phyloP scores from a whole-genome alignment of 53 echinoderm and acorn worm genomes.

The Holothuria scabra region DNA sequence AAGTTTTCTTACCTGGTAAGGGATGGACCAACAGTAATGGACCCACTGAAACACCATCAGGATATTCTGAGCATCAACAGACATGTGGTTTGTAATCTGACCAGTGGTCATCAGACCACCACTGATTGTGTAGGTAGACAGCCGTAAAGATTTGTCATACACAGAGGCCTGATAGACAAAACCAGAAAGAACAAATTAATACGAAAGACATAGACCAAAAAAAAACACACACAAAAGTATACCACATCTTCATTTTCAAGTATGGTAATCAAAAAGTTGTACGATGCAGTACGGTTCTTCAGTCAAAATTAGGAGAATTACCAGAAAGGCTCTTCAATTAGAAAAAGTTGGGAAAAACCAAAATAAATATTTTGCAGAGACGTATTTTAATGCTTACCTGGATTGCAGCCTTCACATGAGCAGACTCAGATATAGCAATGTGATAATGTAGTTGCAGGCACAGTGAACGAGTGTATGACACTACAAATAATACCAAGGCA shows the following conservation, averaged over 20 bases:
- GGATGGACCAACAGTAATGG: constrained; percentile 57
- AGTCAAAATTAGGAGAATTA: background rate
- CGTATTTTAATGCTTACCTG: constrained; percentile 62
- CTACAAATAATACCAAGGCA: constrained; percentile 65
- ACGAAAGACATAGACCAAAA: no score
- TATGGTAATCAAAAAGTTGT: no score
- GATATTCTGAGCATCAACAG: constrained; percentile 73
- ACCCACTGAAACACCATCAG: constrained; percentile 63
- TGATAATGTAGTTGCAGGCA: constrained; percentile 75
- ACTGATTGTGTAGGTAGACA: constrained; percentile 71
- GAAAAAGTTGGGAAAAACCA: background rate
- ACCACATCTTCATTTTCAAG: no score
- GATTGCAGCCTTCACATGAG: constrained; percentile 71
- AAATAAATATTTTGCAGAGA: background rate
- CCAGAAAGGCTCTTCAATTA: background rate
- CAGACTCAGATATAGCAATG: constrained; percentile 71
- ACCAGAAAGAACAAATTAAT: background rate
- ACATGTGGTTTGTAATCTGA: constrained; percentile 91
- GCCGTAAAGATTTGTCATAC: constrained; percentile 68
- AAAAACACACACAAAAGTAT: background rate
- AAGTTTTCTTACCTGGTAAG: constrained; percentile 65
- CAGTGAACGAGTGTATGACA: constrained; percentile 60
- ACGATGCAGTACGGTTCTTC: no score
- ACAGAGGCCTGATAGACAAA: constrained; percentile 19
- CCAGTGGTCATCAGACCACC: constrained; percentile 80